Conservation (phyloP, 2,797 vertebrate species). For the Tenualosa ilisha region DNA sequence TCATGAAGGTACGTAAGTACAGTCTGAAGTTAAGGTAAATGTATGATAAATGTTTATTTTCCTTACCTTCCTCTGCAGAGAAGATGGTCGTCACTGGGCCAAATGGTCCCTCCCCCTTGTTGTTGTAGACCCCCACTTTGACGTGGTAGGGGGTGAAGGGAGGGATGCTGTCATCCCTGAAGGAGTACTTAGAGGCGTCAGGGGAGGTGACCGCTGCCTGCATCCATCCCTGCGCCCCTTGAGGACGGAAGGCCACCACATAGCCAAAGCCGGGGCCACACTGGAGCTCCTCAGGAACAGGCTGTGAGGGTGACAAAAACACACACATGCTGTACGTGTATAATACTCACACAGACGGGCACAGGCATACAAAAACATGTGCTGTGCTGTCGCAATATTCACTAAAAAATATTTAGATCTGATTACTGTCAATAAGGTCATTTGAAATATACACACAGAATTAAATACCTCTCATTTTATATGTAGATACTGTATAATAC, state of each 20-base stretch:
- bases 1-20: too few species aligned
- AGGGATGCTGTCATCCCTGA: conserved; percentile 90
- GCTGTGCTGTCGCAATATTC: too few species aligned
- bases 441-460: too few species aligned
- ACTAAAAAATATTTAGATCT: too few species aligned
- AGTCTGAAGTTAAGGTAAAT: background rate
- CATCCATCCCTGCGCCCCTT: conserved; percentile 88
- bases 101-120: conserved; percentile 89
- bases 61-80: conserved; percentile 89
- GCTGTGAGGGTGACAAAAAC: conserved; percentile 62
- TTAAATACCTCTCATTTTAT: too few species aligned
- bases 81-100: conserved; percentile 84
- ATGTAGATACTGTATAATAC: background rate
- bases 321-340: background rate
- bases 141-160: conserved; percentile 92
- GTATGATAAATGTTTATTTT: conserved; percentile 29
- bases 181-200: conserved; percentile 86
- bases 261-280: conserved; percentile 91
- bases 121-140: conserved; percentile 93
- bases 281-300: conserved; percentile 91
- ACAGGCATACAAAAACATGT: background rate
- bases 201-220: conserved; percentile 90
- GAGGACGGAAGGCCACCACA: conserved; percentile 90
- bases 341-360: background rate
- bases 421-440: too few species aligned